Evolutionary conservation across 2,113 vertebrate genomes (phyloP).

Genomic region (Columba janthina): DNA sequence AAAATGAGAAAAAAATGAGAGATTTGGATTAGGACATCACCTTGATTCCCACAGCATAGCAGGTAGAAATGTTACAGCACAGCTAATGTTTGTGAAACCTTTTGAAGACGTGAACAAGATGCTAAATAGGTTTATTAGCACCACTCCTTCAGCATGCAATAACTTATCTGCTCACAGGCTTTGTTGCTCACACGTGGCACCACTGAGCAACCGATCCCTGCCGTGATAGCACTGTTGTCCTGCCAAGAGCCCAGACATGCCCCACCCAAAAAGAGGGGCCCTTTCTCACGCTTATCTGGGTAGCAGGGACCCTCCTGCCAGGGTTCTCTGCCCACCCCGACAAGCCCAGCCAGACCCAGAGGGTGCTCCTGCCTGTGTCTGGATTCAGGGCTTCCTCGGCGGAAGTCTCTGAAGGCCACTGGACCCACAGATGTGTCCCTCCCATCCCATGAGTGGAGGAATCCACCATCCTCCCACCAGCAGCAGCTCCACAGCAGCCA

Average conservation of each 20-base stretch:
- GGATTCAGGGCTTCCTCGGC: not conserved
- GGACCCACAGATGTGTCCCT: not conserved
- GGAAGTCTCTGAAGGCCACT: accelerated
- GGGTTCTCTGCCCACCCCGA: accelerated
- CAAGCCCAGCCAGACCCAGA: not conserved
- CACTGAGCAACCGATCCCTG: not conserved
- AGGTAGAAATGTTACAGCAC: not conserved
- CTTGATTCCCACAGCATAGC: not conserved
- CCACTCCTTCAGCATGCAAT: not conserved
- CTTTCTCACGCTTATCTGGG: not conserved
- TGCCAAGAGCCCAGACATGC: not conserved
- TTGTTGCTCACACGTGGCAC: not conserved
- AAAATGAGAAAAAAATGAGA: not conserved
- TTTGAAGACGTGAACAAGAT: not conserved
- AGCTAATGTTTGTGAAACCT: not conserved
- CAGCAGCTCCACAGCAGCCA: not conserved
- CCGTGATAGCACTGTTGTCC: not conserved
- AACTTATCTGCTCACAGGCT: not conserved
- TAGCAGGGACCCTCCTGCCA: not conserved
- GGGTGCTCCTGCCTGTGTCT: not conserved
- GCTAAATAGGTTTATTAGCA: not conserved
- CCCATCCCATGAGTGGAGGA: not conserved
- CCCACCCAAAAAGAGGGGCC: not conserved
- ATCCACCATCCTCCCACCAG: not conserved
- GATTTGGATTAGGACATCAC: not conserved